phyloP scores from a whole-genome alignment of 2,797 vertebrate genomes.

The Acomys russatus region DNA sequence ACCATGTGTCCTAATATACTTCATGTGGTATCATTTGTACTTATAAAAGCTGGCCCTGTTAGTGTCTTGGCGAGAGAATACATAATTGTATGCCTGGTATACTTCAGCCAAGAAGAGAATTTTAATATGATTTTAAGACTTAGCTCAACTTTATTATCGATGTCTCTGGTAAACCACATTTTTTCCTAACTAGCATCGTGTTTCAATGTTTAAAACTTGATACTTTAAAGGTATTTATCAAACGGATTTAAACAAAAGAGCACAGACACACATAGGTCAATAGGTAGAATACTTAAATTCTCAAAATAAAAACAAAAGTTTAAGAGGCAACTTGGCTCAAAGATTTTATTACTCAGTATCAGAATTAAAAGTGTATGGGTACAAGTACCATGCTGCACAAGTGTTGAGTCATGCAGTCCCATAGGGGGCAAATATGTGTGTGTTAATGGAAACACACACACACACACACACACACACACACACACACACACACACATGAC shows the following conservation, averaged over 20 bases:
- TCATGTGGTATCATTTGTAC: neutral
- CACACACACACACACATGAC: no score
- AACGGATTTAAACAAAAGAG: neutral
- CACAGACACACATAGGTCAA: neutral
- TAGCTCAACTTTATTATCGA: constrained; percentile 14
- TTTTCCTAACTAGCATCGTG: neutral
- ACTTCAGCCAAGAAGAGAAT: constrained; percentile 21
- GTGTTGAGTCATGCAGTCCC: neutral
- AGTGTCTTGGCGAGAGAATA: neutral
- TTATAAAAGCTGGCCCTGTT: constrained; percentile 18
- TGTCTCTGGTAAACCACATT: neutral
- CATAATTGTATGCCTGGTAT: neutral
- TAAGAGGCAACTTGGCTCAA: neutral
- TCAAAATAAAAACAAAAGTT: neutral
- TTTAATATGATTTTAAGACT: constrained; percentile 48
- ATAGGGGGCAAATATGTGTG: neutral
- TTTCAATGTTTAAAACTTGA: neutral
- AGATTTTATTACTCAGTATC: neutral
- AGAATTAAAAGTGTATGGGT: neutral
- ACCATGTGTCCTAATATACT: neutral
- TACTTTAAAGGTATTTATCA: neutral
- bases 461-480: no score
- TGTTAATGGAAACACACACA: neutral
- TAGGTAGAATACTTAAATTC: neutral
- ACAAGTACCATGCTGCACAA: neutral